These are phyloP conservation scores for Epinephelus lanceolatus DNA, from an alignment of 2,113 vertebrate genomes.

Conservation along the genomic window DNA sequence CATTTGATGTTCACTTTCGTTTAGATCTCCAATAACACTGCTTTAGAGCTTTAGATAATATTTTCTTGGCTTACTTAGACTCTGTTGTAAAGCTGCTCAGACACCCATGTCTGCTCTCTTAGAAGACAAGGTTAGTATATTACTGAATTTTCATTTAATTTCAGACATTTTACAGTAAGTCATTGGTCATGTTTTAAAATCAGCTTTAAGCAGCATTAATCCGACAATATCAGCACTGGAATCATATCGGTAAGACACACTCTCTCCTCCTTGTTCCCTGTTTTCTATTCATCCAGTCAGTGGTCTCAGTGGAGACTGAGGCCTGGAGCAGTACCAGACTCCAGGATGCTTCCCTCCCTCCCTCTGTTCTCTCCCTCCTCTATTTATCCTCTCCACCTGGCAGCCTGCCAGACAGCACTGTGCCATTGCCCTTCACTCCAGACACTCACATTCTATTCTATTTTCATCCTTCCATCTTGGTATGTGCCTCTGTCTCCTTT, in stretches of 20 bases:
- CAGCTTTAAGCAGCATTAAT: conserved; percentile 1
- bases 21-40: background rate
- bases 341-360: conserved; percentile 2
- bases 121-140: background rate
- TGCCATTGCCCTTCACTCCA: conserved; percentile 52
- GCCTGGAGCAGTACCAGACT: conserved; percentile 50
- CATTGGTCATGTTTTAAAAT: background rate
- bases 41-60: background rate
- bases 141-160: background rate
- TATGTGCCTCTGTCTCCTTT: background rate
- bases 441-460: conserved; percentile 27
- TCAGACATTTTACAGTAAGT: background rate
- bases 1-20: background rate
- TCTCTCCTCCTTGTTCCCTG: conserved; percentile 1
- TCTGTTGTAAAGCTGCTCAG: background rate
- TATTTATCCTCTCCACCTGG: conserved; percentile 53
- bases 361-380: conserved; percentile 28
- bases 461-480: conserved; percentile 24
- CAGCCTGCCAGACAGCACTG: conserved; percentile 51
- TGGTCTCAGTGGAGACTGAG: conserved; percentile 47
- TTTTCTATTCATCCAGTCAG: conserved; percentile 24
- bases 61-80: background rate
- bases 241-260: background rate
- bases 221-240: background rate
- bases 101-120: background rate